phyloP scores from a whole-genome alignment of 2,797 vertebrate species.

The Mustela erminea region DNA sequence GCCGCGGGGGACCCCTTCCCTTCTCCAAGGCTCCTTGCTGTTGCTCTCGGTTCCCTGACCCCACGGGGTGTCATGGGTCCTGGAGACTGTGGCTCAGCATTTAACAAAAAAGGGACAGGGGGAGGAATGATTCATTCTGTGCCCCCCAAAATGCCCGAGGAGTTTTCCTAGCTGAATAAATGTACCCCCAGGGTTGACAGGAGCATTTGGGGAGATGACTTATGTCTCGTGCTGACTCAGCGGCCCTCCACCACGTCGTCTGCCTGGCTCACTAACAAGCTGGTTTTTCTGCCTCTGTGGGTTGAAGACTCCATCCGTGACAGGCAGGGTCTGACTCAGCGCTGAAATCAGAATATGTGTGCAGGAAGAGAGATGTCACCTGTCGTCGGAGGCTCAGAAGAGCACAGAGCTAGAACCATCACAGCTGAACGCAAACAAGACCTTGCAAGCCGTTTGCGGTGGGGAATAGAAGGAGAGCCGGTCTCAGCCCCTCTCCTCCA shows the following conservation, averaged over 20 bases:
- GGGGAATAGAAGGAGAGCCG: neutral
- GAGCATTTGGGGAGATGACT: neutral
- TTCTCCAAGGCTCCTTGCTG: no score
- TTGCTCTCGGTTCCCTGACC: no score
- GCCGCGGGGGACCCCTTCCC: neutral
- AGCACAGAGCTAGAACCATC: no score
- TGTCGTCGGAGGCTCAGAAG: rapidly evolving
- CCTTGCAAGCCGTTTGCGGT: rapidly evolving
- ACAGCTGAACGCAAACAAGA: rapidly evolving
- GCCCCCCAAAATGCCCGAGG: neutral
- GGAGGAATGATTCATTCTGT: neutral
- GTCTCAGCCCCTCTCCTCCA: neutral
- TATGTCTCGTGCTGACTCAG: neutral
- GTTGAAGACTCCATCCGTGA: neutral
- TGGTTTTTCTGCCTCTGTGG: neutral
- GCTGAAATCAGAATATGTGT: neutral
- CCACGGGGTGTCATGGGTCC: neutral
- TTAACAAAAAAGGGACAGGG: neutral
- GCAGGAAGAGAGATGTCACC: neutral
- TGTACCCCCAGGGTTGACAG: neutral
- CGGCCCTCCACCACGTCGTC: neutral
- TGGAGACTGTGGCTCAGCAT: neutral
- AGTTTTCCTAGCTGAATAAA: neutral
- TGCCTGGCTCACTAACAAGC: neutral
- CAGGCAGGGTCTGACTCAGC: neutral